Conservation (phyloP, 2,888 invertebrate species). For the Chirona hameri region DNA sequence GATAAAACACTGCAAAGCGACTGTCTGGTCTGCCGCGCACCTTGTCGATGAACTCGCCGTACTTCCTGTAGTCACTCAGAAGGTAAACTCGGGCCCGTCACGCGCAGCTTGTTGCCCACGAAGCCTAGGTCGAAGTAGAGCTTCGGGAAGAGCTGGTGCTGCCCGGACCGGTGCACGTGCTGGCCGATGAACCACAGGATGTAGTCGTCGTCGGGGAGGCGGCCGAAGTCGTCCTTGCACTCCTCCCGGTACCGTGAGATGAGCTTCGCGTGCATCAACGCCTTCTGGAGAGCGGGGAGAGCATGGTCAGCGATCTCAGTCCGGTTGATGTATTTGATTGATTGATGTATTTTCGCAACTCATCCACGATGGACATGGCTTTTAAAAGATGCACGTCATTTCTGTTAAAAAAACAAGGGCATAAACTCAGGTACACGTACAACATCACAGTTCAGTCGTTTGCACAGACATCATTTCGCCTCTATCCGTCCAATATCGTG, state of each 20-base stretch:
- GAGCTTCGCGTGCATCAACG: slow-evolving; percentile 57
- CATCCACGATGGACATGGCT: no score
- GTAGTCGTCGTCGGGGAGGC: slow-evolving; percentile 66
- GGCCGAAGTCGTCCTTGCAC: slow-evolving; percentile 53
- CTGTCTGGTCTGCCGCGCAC: background rate
- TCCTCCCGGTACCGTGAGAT: slow-evolving; percentile 55
- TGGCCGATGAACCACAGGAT: slow-evolving; percentile 68
- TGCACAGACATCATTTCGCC: no score
- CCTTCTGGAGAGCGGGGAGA: background rate
- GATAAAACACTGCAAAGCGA: no score
- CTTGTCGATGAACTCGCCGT: slow-evolving; percentile 56
- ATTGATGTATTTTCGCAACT: no score
- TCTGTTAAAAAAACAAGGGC: no score
- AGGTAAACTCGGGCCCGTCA: slow-evolving; percentile 67
- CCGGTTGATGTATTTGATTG: no score
- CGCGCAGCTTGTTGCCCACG: slow-evolving; percentile 63
- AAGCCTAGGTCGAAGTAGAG: slow-evolving; percentile 66
- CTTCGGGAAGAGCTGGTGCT: slow-evolving; percentile 52
- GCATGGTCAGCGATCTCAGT: no score
- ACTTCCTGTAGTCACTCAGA: slow-evolving; percentile 62
- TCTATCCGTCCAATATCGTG: no score
- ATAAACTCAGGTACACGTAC: no score
- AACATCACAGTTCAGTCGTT: no score
- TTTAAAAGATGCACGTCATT: no score
- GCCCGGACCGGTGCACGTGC: slow-evolving; percentile 59